Evolutionary conservation across 92 coral and sea anemone genomes (phyloP).

Genomic region (Diadumene lineata): DNA sequence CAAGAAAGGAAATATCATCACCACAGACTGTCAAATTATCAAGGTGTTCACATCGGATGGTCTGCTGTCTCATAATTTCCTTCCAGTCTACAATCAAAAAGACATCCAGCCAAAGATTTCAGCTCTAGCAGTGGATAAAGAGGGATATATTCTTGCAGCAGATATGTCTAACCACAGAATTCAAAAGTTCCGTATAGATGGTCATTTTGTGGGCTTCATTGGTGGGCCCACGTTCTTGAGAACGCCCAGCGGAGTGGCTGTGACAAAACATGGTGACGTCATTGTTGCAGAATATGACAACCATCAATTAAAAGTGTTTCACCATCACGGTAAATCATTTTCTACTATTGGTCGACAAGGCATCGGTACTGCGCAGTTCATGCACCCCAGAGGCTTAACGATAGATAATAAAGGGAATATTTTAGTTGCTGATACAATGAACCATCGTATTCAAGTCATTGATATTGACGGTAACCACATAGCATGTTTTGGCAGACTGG

Average conservation of each 20-base stretch:
- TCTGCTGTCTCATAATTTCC: conserved; percentile 66
- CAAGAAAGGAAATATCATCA: conserved; percentile 71
- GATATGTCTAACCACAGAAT: conserved; percentile 79
- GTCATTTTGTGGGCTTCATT: conserved; percentile 78
- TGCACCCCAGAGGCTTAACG: conserved; percentile 80
- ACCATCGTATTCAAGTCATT: conserved; percentile 90
- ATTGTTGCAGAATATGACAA: conserved; percentile 74
- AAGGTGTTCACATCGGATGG: conserved; percentile 91
- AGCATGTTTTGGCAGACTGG: conserved; percentile 85
- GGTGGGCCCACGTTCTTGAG: conserved; percentile 84
- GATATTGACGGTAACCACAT: conserved; percentile 61
- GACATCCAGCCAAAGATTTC: conserved; percentile 86
- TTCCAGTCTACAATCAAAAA: conserved; percentile 76
- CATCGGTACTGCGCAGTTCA: conserved; percentile 72
- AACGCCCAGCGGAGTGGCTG: conserved; percentile 86
- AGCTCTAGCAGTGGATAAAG: conserved; percentile 70
- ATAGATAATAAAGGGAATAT: conserved; percentile 70
- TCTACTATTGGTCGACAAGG: conserved; percentile 74
- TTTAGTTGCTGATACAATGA: conserved; percentile 80
- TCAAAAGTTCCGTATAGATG: conserved; percentile 90
- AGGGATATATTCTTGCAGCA: conserved; percentile 70
- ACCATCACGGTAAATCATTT: conserved; percentile 59
- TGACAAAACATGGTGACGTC: conserved; percentile 75
- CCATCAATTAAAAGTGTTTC: conserved; percentile 77
- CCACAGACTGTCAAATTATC: conserved; percentile 77